Base-by-base conservation (phyloP, 2,113 vertebrate genomes). In the Clarias magur region DNA sequence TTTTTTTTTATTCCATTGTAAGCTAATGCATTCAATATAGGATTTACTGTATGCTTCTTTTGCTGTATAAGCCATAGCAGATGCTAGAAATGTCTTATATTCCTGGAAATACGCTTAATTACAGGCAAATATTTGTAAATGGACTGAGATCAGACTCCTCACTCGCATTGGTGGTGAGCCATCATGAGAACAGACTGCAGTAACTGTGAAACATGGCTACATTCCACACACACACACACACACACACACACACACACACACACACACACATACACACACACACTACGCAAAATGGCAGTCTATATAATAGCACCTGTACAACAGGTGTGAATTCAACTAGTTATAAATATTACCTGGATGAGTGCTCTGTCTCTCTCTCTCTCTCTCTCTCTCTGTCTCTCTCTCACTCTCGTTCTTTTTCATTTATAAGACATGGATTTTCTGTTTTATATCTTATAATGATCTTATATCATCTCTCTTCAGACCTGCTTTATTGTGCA, bases 151-250 rank as follows among this genome's bases (percentile, higher is more conserved):
- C 79, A 81, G 57, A 81, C 79, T 82, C 84, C 16, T 76, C 78
- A 62, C 53, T 89, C 54, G 59, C 42, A 53, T 70, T 87, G 88
- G 86, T 83, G 54, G 57, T 38, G 42, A 30, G 78, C 81, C 60
- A 83, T 59, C 56, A 54, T n/a, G 85, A 62, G 70, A 88, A 83
- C 48, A 70, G 72, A 85, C 72, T 42, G 56, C 81, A 82, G 62
- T 67, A 82, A 82, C 81, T 82, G 81, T 82, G 60, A 82, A 82
- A 27, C 81, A 82, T 82, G 81, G 62, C 81, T 67, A 27, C 56
- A 13, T 73, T 72, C 25, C 80, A 68, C 82, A 68, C 75, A 73
- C 53, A 84, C 19, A 68, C 59, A 81, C 38, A 76, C 59, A 80
- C 85, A 53, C 25, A 65, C 59, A 34, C 67, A 16, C 34, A 38